Evolutionary conservation across 2,113 vertebrate species (phyloP).

Genomic region (Pleuronectes platessa): DNA sequence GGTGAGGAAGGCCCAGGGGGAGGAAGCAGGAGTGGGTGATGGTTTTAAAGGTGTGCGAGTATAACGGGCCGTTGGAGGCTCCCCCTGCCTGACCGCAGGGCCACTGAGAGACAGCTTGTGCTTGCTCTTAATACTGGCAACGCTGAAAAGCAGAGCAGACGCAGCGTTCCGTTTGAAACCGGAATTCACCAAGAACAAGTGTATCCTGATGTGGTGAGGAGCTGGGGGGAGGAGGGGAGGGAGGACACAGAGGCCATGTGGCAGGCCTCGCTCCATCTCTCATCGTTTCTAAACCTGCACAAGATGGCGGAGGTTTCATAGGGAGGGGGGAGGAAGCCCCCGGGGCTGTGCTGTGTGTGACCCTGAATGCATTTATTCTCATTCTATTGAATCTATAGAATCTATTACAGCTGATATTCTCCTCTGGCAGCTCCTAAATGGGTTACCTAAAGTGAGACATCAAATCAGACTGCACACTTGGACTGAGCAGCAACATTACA

Average conservation of each 20-base stretch:
- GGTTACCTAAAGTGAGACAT: too few species aligned
- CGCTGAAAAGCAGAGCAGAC: conserved; percentile 76
- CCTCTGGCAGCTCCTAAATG: too few species aligned
- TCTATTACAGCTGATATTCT: not conserved
- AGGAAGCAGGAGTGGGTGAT: conserved; percentile 66
- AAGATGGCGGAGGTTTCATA: conserved; percentile 28
- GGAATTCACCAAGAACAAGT: conserved; percentile 84
- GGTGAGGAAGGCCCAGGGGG: conserved; percentile 39
- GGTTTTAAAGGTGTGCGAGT: conserved; percentile 68
- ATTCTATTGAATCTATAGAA: not conserved
- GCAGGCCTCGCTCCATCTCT: conserved; percentile 64
- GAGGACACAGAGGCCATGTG: conserved; percentile 62
- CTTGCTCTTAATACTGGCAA: conserved; percentile 69
- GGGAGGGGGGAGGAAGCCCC: conserved; percentile 8
- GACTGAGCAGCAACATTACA: not conserved
- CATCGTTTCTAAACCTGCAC: conserved; percentile 58
- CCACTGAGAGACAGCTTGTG: conserved; percentile 70
- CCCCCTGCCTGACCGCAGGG: conserved; percentile 77
- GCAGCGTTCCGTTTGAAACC: conserved; percentile 85
- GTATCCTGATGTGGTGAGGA: conserved; percentile 88
- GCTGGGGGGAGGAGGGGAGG: conserved; percentile 66
- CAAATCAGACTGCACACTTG: not conserved
- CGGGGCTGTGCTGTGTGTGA: conserved; percentile 8
- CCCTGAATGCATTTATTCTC: not conserved
- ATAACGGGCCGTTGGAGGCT: conserved; percentile 77